A percentile compares a stretch with the other conserved stretches of the same genome.
Evolutionary conservation across 2,113 vertebrate species (phyloP).

Genomic region (Phalacrocorax pelagicus): DNA sequence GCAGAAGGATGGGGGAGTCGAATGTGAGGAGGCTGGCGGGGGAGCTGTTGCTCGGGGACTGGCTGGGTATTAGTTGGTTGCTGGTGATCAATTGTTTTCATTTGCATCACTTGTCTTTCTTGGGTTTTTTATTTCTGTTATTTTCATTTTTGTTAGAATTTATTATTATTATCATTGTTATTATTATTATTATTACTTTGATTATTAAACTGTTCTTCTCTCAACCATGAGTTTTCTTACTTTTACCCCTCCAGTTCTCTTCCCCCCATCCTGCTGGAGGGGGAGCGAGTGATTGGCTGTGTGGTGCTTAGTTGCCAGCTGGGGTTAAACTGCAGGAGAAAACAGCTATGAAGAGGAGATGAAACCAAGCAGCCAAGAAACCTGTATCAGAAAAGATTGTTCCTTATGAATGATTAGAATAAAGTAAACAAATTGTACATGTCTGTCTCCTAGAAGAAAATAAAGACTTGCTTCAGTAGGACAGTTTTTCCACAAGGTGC

Average conservation of each 20-base stretch:
- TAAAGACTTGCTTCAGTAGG: background rate
- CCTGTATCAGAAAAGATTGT: background rate
- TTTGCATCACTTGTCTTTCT: background rate
- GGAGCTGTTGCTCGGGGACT: background rate
- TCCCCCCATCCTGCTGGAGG: background rate
- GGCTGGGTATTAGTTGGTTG: background rate
- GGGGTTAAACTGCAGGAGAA: background rate
- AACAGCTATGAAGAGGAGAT: background rate
- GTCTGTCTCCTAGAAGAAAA: background rate
- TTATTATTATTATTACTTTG: background rate
- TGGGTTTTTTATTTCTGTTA: background rate
- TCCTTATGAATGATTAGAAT: background rate
- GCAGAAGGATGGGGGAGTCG: too few relatives aligned
- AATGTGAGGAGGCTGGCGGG: too few relatives aligned
- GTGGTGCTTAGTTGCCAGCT: background rate
- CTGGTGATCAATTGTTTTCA: background rate
- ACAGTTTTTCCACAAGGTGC: background rate
- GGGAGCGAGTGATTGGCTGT: background rate
- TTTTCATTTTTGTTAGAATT: background rate
- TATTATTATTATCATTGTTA: background rate
- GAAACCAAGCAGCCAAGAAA: background rate
- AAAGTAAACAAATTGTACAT: background rate
- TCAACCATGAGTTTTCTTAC: background rate
- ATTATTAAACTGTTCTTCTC: background rate
- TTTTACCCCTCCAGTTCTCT: background rate